phyloP scores from a whole-genome alignment of 2,113 vertebrate genomes.

The Psilopsiagon aymara region DNA sequence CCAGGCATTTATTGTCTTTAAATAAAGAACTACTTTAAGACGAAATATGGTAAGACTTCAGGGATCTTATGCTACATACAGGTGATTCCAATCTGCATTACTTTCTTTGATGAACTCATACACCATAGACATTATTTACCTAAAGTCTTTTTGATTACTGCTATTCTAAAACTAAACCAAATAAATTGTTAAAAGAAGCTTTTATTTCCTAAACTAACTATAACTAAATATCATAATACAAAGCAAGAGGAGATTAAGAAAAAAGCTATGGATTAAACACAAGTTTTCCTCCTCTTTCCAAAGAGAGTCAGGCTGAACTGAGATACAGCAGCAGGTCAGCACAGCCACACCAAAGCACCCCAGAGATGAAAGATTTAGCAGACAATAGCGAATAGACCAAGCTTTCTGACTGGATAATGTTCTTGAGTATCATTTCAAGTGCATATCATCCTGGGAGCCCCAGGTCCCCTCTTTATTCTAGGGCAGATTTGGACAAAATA shows the following conservation, averaged over 20 bases:
- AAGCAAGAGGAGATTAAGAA: not conserved
- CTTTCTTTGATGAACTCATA: not conserved
- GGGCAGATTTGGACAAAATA: not conserved
- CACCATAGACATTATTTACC: not conserved
- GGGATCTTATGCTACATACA: not conserved
- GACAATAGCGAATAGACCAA: not conserved
- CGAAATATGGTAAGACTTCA: not conserved
- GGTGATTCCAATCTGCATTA: not conserved
- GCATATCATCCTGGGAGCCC: not conserved
- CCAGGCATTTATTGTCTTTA: not conserved
- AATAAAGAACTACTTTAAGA: constrained; percentile 9
- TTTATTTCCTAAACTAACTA: not conserved
- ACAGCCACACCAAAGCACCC: not conserved
- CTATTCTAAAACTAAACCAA: not conserved
- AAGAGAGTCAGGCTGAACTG: not conserved
- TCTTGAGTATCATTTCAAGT: not conserved
- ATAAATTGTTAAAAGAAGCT: not conserved
- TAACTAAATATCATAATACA: not conserved
- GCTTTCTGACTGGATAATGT: not conserved
- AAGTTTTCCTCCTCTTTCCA: not conserved
- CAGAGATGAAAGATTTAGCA: not conserved
- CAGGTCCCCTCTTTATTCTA: not conserved
- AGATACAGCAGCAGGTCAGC: not conserved
- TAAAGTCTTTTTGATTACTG: not conserved
- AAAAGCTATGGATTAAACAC: not conserved